Evolutionary conservation across 2,888 invertebrate species (phyloP).

Genomic region (Tholera decimalis): DNA sequence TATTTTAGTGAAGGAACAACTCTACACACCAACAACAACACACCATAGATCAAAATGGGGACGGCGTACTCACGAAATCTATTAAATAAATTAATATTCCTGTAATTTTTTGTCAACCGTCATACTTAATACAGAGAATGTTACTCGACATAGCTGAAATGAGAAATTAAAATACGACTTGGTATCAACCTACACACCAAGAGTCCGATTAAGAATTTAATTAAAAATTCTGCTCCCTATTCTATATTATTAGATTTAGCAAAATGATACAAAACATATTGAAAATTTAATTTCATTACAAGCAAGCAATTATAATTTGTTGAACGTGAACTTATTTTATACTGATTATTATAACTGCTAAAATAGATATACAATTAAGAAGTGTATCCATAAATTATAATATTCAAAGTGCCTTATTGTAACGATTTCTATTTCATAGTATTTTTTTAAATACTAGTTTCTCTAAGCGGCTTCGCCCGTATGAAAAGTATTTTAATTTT

Average conservation of each 20-base stretch:
- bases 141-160: constrained; percentile 21
- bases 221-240: constrained; percentile 35
- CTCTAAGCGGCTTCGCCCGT: too few species aligned
- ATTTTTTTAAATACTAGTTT: too few species aligned
- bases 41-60: too few species aligned
- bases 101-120: neutral
- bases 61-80: too few species aligned
- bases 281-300: constrained; percentile 37
- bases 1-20: too few species aligned
- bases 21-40: too few species aligned
- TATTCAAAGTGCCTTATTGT: too few species aligned
- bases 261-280: constrained; percentile 28
- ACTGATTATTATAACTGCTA: neutral
- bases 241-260: constrained; percentile 23
- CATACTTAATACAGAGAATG: constrained; percentile 11
- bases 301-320: constrained; percentile 23
- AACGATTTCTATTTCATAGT: too few species aligned
- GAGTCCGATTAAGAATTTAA: constrained; percentile 26
- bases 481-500: too few species aligned
- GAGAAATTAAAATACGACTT: constrained; percentile 19
- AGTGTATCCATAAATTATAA: neutral
- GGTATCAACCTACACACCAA: neutral
- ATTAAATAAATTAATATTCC: neutral
- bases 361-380: neutral
- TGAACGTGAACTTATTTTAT: neutral